Evolutionary conservation across 2,797 vertebrate species (phyloP).

Genomic region (Phrynocephalus vlangalii): DNA sequence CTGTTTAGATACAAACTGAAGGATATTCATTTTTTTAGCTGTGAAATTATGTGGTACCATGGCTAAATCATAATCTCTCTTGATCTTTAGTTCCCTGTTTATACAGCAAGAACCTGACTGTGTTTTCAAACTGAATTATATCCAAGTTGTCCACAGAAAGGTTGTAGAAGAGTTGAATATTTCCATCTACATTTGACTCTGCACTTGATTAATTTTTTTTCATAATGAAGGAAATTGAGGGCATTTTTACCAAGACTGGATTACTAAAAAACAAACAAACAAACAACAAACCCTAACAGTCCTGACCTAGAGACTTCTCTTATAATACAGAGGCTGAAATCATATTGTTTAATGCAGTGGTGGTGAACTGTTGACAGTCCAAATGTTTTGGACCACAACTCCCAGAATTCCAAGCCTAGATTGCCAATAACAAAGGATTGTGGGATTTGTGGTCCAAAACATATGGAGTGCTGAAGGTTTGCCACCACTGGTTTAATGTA

Average conservation of each 20-base stretch:
- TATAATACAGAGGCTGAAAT: too few relatives aligned
- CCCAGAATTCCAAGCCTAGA: too few relatives aligned
- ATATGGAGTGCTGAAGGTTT: too few relatives aligned
- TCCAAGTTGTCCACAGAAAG: background rate
- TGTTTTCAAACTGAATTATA: background rate
- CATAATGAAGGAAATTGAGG: background rate
- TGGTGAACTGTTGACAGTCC: too few relatives aligned
- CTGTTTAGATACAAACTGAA: background rate
- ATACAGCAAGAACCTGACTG: background rate
- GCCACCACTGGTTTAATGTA: too few relatives aligned
- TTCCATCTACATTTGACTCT: background rate
- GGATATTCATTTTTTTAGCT: background rate
- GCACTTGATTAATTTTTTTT: background rate
- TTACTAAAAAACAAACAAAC: too few relatives aligned
- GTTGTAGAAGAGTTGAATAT: background rate
- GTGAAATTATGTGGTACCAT: background rate
- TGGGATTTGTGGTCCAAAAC: too few relatives aligned
- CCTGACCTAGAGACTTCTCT: too few relatives aligned
- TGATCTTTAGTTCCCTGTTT: background rate
- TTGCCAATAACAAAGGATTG: too few relatives aligned
- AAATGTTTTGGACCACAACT: too few relatives aligned
- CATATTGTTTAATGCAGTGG: too few relatives aligned
- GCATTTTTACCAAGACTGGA: background rate
- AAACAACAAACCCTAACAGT: background rate
- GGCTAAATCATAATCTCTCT: too few relatives aligned